These are phyloP conservation scores for Chionodraco myersi DNA, from an alignment of 2,113 vertebrate species.

Conservation along the genomic window DNA sequence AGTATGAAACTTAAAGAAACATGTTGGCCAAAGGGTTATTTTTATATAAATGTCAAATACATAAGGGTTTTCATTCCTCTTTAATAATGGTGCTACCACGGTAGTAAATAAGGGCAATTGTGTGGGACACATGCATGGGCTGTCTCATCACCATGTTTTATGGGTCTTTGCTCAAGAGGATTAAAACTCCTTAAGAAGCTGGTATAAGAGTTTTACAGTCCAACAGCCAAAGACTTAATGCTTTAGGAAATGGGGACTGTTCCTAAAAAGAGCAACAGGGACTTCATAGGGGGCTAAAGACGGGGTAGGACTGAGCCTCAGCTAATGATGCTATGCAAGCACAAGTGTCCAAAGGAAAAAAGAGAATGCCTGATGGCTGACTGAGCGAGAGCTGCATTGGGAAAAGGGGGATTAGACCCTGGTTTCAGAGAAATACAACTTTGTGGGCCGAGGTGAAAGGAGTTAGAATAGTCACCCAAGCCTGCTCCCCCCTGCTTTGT, in stretches of 20 bases:
- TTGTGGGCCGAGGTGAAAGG: constrained; percentile 66
- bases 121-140: constrained; percentile 53
- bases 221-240: constrained; percentile 72
- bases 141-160: constrained; percentile 62
- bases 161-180: constrained; percentile 76
- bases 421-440: constrained; percentile 74
- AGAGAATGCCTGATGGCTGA: constrained; percentile 69
- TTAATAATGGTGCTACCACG: constrained; percentile 21
- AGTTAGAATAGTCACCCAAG: constrained; percentile 69
- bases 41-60: not conserved
- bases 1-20: not conserved
- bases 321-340: constrained; percentile 79
- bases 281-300: constrained; percentile 68
- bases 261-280: constrained; percentile 77
- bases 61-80: constrained; percentile 8
- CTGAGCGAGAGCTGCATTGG: constrained; percentile 59
- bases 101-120: constrained; percentile 26
- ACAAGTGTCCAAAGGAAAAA: constrained; percentile 59
- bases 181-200: constrained; percentile 76
- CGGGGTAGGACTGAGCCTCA: constrained; percentile 67
- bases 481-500: constrained; percentile 73
- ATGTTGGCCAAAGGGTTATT: not conserved
- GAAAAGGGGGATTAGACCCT: constrained; percentile 79
- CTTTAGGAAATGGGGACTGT: constrained; percentile 71
- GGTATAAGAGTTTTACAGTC: constrained; percentile 77